Evolutionary conservation across 1,140 invertebrate genomes (phyloP), one percentile per base, ranked within the genome.

Genomic region (Cydia fagiglandana): DNA sequence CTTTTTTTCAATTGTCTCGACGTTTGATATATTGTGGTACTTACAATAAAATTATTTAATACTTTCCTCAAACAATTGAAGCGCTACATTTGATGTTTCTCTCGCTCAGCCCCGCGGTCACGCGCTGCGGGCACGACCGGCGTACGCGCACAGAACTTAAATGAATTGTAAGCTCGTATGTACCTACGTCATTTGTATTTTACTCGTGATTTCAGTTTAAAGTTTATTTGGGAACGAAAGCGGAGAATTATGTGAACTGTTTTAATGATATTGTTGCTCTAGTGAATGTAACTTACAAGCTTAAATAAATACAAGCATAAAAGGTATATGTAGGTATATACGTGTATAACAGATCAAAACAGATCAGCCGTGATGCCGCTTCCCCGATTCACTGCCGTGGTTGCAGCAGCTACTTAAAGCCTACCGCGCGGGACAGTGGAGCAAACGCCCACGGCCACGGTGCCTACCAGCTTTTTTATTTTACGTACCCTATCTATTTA

Each of bases 71-170:
- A 61, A 61, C 56, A 24, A 61, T 56, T 70, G 66, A 70, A 41
- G 66, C 66, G 66, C 66, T 20, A 38, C 38, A 70, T 70, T 70
- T 70, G 66, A 70, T 70, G 66, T 70, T 70, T n/a, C 66, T 70
- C 66, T 70, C 17, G 13, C 64, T 64, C 28, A 20, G 24, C 9
- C 50, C 45, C 45, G 73, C 73, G 74, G 80, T 83, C 81, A 85
- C 81, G 81, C 83, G 77, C 80, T 61, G 76, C 78, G 76, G 77
- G 79, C 83, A 85, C 82, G 83, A 85, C 68, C 73, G 61, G 75
- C 80, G 79, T 80, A 85, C 83, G 82, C 83, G 82, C 82, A 81
- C 50, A 47, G 81, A 84, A 84, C 75, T 81, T 77, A 82, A 85
- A 80, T 83, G 77, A 85, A 80, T 83, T 82, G 80, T 81, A 80